Evolutionary conservation across 2,797 vertebrate genomes (phyloP).

Genomic region (Chiloscyllium punctatum): DNA sequence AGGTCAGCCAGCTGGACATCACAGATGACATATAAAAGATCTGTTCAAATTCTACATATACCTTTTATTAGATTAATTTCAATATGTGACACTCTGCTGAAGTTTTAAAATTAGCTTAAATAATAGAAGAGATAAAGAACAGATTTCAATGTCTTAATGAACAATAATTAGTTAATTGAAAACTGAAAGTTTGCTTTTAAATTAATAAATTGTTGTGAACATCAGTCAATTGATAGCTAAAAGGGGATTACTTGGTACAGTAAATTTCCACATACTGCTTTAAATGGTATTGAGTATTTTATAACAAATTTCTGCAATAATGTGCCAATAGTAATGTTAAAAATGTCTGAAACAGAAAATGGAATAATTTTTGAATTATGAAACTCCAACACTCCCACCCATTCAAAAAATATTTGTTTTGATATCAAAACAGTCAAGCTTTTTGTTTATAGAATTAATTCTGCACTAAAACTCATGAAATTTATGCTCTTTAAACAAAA

Average conservation of each 20-base stretch:
- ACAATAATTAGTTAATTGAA: background rate
- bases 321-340: background rate
- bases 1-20: no score
- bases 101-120: background rate
- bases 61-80: background rate
- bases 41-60: background rate
- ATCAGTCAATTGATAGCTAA: background rate
- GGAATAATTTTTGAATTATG: background rate
- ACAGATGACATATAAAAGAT: no score
- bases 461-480: background rate
- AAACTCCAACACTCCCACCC: background rate
- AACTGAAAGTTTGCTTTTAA: background rate
- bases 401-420: background rate
- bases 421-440: background rate
- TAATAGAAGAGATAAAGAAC: background rate
- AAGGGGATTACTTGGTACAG: background rate
- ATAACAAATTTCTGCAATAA: background rate
- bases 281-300: background rate
- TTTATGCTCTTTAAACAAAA: background rate
- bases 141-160: background rate
- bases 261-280: background rate
- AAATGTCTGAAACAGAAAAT: background rate
- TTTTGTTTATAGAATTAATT: background rate
- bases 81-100: background rate
- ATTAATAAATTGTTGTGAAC: background rate